A percentile compares a stretch with the other conserved stretches of the same genome.
These are phyloP conservation scores for Amazona vittata DNA, from an alignment of 2,113 vertebrate species.

Conservation along the genomic window DNA sequence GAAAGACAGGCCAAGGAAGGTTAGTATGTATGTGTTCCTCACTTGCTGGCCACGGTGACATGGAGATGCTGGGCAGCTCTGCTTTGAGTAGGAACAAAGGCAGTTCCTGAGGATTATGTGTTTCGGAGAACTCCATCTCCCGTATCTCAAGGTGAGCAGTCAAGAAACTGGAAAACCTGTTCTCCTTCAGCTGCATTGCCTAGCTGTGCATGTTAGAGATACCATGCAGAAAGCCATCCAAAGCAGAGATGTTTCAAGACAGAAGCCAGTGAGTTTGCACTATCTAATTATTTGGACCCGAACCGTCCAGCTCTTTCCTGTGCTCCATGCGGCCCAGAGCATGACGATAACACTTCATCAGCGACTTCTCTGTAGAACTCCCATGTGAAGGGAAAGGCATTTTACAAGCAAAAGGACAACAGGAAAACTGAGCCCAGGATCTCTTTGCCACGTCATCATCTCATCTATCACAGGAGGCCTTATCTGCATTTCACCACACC, in stretches of 20 bases:
- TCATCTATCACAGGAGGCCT: neutral
- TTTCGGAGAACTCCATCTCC: neutral
- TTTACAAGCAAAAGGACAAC: neutral
- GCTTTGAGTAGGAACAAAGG: neutral
- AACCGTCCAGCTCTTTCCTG: neutral
- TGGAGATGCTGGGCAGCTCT: neutral
- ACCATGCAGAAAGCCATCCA: neutral
- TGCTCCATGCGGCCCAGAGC: fast-evolving
- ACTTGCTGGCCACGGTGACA: neutral
- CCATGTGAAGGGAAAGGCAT: neutral
- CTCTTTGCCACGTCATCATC: neutral
- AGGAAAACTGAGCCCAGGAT: neutral
- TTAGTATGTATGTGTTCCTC: neutral
- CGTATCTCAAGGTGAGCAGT: neutral
- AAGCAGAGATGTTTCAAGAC: neutral
- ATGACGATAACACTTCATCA: neutral
- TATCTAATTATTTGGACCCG: neutral
- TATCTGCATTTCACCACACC: neutral
- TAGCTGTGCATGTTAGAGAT: fast-evolving
- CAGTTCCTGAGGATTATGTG: neutral
- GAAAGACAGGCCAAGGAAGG: neutral
- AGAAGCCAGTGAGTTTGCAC: neutral
- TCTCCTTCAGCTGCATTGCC: neutral
- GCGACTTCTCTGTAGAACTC: neutral
- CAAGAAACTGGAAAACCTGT: neutral